phyloP scores from a whole-genome alignment of 2,113 vertebrate species.

The Ondatra zibethicus region DNA sequence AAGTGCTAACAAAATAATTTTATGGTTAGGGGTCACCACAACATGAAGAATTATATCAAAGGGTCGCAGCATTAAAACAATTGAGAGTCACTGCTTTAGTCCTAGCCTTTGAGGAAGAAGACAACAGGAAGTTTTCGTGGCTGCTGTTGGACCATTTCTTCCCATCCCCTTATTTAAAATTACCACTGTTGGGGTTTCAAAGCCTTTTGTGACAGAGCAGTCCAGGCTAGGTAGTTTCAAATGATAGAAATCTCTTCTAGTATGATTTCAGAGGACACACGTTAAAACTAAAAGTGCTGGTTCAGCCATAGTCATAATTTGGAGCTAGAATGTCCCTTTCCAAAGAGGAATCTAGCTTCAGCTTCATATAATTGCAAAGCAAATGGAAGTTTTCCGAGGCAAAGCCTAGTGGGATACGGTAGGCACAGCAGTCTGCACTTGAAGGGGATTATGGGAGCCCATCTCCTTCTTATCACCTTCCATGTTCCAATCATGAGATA shows the following conservation, averaged over 20 bases:
- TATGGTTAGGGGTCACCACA: background rate
- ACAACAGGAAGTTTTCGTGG: background rate
- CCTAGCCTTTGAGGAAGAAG: background rate
- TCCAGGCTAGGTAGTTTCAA: background rate
- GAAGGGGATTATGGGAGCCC: background rate
- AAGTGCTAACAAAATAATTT: background rate
- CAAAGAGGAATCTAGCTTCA: background rate
- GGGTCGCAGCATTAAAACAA: accelerated
- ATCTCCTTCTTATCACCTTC: background rate
- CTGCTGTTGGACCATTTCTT: background rate
- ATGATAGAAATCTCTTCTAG: background rate
- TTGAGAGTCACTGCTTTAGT: background rate
- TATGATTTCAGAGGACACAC: too few relatives aligned
- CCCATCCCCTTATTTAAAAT: background rate
- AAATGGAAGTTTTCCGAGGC: too few relatives aligned
- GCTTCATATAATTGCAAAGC: background rate
- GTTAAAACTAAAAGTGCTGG: background rate
- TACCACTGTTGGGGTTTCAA: background rate
- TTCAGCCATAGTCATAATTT: background rate
- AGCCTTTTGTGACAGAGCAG: background rate
- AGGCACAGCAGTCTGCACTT: too few relatives aligned
- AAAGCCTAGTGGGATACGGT: background rate
- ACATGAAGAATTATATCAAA: background rate
- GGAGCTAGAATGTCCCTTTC: background rate
- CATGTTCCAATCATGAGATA: too few relatives aligned